These are phyloP conservation scores for Eledone cirrhosa DNA, from an alignment of 2,888 invertebrate genomes.

Conservation along the genomic window DNA sequence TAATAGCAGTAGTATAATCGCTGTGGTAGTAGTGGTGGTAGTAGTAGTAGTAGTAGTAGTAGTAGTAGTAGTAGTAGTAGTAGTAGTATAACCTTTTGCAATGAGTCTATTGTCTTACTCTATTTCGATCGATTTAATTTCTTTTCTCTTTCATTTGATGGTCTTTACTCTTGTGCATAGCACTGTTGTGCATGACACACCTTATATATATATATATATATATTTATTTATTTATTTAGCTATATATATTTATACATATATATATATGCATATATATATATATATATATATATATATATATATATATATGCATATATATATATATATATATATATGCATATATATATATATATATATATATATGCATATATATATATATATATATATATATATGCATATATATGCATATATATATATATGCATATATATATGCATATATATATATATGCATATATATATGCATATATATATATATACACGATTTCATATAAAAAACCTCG, in stretches of 20 bases:
- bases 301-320: neutral
- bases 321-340: neutral
- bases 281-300: neutral
- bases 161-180: no score
- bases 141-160: no score
- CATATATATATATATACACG: neutral
- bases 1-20: no score
- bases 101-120: no score
- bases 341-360: neutral
- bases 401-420: neutral
- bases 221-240: neutral
- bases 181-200: neutral
- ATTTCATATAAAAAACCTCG: no score
- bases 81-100: no score
- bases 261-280: neutral
- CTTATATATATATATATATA: neutral
- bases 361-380: neutral
- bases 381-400: neutral
- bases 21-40: no score
- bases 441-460: neutral
- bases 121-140: no score
- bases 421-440: slow-evolving; percentile 2
- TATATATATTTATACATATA: neutral
- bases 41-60: no score
- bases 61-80: no score